Conservation (phyloP, 2,888 invertebrate genomes). For the Mycalesis mineus region DNA sequence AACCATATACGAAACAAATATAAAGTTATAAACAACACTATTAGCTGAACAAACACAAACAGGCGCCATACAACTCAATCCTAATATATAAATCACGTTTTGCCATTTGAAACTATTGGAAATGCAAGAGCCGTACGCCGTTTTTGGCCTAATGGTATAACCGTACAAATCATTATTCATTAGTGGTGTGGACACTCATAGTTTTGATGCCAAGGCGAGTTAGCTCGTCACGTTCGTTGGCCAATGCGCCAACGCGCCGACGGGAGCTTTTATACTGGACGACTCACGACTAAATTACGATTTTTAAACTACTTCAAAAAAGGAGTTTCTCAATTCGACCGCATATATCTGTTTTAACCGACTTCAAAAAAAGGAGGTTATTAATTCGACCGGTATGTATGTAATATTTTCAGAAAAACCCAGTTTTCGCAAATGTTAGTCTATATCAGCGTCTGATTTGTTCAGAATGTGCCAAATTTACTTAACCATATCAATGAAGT, state of each 20-base stretch:
- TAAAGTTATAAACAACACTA: conserved; percentile 4
- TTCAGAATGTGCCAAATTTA: too few species aligned
- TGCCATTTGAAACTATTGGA: conserved; percentile 14
- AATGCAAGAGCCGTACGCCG: conserved; percentile 13
- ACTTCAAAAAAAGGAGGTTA: too few species aligned
- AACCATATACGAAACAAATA: background rate
- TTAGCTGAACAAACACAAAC: background rate
- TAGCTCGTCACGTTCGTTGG: conserved; percentile 23
- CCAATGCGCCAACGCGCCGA: conserved; percentile 17
- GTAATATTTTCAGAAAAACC: too few species aligned
- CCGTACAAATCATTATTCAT: conserved; percentile 28
- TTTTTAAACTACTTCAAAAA: background rate
- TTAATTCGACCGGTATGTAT: too few species aligned
- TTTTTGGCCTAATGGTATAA: conserved; percentile 25
- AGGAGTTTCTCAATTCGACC: too few species aligned
- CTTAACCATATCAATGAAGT: too few species aligned
- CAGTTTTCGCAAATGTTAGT: too few species aligned
- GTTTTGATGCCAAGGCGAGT: conserved; percentile 37
- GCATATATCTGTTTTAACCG: too few species aligned
- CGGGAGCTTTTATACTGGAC: conserved; percentile 1
- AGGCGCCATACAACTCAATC: conserved; percentile 6
- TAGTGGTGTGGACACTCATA: conserved; percentile 30
- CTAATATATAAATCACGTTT: conserved; percentile 13
- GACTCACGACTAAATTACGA: background rate
- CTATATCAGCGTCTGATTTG: too few species aligned